phyloP scores from a whole-genome alignment of 2,113 vertebrate genomes.

The Aptenodytes forsteri region DNA sequence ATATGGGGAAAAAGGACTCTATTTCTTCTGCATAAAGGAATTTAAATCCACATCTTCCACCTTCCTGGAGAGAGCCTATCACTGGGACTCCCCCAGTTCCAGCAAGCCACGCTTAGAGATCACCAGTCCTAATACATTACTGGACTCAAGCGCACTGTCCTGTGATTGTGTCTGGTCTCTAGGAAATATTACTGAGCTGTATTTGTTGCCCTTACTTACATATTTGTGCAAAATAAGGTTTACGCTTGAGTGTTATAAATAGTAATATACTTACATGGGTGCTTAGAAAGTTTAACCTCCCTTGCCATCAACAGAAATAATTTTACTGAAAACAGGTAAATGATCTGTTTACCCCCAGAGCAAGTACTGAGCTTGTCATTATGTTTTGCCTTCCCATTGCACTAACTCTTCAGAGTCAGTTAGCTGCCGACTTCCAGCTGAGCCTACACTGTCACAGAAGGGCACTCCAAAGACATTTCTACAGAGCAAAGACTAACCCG shows the following conservation, averaged over 20 bases:
- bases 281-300: neutral
- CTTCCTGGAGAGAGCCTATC: neutral
- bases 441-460: neutral
- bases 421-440: neutral
- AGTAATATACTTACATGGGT: neutral
- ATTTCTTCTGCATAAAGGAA: neutral
- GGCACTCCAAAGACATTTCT: neutral
- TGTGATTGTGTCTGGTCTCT: neutral
- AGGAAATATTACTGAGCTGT: neutral
- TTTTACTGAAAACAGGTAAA: slow-evolving; percentile 1
- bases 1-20: neutral
- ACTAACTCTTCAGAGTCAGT: neutral
- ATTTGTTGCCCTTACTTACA: neutral
- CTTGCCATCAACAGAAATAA: neutral
- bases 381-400: neutral
- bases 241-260: neutral
- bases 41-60: neutral
- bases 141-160: neutral
- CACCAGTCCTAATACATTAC: neutral
- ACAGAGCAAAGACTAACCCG: neutral
- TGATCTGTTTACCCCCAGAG: neutral
- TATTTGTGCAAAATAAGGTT: neutral
- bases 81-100: neutral
- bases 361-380: neutral
- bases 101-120: neutral